Evolutionary conservation across 2,888 invertebrate species (phyloP), one percentile per base, ranked within the genome.

Genomic region (Chrysolina haemoptera): DNA sequence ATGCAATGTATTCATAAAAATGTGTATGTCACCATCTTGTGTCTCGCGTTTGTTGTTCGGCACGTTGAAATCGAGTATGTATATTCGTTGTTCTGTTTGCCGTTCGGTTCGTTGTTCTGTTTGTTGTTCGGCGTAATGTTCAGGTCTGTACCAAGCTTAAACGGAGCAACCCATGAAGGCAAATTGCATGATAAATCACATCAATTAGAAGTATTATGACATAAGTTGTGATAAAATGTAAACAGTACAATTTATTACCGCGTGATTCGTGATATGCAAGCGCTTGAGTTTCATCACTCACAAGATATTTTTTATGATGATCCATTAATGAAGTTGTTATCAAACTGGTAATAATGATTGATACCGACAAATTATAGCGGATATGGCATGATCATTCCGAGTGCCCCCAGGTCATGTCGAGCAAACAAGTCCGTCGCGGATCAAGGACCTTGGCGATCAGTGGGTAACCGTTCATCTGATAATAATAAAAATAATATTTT

Each of bases 351-450:
- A 18, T 27, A 59, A 59, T 59, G 59, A 59, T n/a, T 35, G 22
- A 59, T 59, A 35, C n/a, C 27, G 59, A 59, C 59, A 59, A 59
- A 59, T 59, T 59, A 59, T n/a, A 27, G 35, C 27, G 59, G 64
- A 64, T 64, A 20, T 41, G 20, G 20, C 53, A 53, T 35, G 35
- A 35, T 27, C 35, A 64, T 64, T 43, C 35, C 16, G 4, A 66
- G 4, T 50, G 0, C 12, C n/a, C 27, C 41, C 53, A 41, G 20
- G 67, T 66, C 50, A 65, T 16, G 14, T 11, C n/a, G 18, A 41
- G 40, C 41, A 67, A 27, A 27, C 59, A 35, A 59, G 59, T 59
- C 35, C 59, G 35, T 12, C 59, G 27, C 6, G 59, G 59, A 35
- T 59, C 59, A 59, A 59, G 10, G 27, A 53, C 53, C 53, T 53